Conservation (phyloP, 1,140 invertebrate genomes). For the Psilanteris sp. region DNA sequence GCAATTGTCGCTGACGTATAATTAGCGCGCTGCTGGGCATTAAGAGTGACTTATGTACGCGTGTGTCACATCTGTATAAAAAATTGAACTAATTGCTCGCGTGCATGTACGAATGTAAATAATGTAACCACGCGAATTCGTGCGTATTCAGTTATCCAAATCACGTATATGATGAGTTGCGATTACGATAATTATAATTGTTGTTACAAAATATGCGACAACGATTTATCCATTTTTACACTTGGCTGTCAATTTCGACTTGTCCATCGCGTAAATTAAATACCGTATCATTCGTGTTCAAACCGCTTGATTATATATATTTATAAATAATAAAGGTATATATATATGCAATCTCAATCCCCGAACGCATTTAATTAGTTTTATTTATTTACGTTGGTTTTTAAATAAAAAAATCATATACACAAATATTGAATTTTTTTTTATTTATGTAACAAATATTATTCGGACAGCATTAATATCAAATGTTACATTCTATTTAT, state of each 20-base stretch:
- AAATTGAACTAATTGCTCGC: conserved; percentile 43
- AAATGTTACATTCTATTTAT: too few species aligned
- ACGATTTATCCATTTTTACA: conserved; percentile 12
- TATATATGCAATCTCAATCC: too few species aligned
- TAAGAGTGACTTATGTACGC: conserved; percentile 41
- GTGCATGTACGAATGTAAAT: conserved; percentile 40
- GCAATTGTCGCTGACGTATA: conserved; percentile 39
- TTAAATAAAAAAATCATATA: too few species aligned
- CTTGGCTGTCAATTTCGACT: not conserved
- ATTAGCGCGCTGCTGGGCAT: conserved; percentile 32
- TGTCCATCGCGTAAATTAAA: conserved; percentile 13
- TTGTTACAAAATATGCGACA: conserved; percentile 6
- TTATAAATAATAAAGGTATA: too few species aligned
- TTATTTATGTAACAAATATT: too few species aligned
- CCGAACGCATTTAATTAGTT: too few species aligned
- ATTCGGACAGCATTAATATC: too few species aligned
- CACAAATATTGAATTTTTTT: too few species aligned
- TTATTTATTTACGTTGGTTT: too few species aligned
- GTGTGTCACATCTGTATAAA: conserved; percentile 28
- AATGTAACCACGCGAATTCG: conserved; percentile 13
- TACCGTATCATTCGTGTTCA: too few species aligned
- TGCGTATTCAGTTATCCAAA: conserved; percentile 38
- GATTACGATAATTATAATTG: conserved; percentile 39
- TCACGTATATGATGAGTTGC: conserved; percentile 38
- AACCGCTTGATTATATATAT: too few species aligned